A percentile compares a stretch with the other conserved stretches of the same genome.
phyloP scores from a whole-genome alignment of 2,113 vertebrate genomes.

The Paradisaea rubra region DNA sequence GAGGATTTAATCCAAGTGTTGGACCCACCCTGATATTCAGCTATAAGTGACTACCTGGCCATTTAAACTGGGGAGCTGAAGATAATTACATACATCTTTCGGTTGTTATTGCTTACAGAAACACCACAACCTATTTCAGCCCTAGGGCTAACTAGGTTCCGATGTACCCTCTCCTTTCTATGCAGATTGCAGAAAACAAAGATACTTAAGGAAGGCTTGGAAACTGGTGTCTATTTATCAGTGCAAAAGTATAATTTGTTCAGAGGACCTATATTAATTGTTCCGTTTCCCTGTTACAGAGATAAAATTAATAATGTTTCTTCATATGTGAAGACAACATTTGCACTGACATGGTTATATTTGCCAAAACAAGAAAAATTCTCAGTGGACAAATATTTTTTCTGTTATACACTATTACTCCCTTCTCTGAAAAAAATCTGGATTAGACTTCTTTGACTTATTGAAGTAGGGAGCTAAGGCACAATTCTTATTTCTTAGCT shows the following conservation, averaged over 20 bases:
- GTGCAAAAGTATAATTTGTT: neutral
- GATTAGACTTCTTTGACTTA: neutral
- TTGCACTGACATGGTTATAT: neutral
- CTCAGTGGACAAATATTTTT: neutral
- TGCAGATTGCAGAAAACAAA: accelerated
- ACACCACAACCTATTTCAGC: neutral
- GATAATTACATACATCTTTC: neutral
- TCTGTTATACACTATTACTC: neutral
- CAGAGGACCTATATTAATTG: neutral
- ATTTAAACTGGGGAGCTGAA: neutral
- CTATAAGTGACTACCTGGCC: neutral
- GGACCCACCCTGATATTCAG: neutral
- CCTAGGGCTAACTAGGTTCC: neutral
- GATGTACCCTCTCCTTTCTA: neutral
- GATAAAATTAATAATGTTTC: neutral
- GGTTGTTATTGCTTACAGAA: neutral
- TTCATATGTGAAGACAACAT: neutral
- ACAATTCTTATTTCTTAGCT: neutral
- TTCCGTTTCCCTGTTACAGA: neutral
- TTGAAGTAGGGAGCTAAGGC: neutral
- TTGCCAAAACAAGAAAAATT: neutral
- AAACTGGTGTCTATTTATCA: neutral
- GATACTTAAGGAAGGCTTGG: neutral
- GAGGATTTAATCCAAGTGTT: neutral
- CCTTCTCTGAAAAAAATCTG: neutral